These are phyloP conservation scores for Dysdera silvatica DNA, from an alignment of 1,140 invertebrate genomes.

Conservation along the genomic window DNA sequence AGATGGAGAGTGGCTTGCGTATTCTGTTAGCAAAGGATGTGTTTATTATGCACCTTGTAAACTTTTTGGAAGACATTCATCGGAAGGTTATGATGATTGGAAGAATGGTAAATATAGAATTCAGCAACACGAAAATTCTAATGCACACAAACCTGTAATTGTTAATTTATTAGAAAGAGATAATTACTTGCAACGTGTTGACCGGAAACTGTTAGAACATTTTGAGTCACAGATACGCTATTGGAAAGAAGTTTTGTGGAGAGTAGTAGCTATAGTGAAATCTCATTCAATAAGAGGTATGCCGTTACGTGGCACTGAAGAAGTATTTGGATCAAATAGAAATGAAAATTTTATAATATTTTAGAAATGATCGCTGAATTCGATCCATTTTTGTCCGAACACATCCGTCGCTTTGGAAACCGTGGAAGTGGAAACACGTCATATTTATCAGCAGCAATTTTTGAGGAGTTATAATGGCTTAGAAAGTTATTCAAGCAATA, in stretches of 20 bases:
- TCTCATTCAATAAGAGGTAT: not conserved
- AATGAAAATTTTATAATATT: slow-evolving; percentile 2
- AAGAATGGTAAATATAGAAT: too few species aligned
- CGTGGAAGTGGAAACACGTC: not conserved
- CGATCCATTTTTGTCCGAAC: not conserved
- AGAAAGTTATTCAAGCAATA: not conserved
- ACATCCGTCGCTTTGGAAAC: slow-evolving; percentile 8
- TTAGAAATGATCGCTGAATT: not conserved
- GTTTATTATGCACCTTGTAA: too few species aligned
- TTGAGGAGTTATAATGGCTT: slow-evolving; percentile 8
- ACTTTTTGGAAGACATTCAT: too few species aligned
- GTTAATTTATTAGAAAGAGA: too few species aligned
- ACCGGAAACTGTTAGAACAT: too few species aligned
- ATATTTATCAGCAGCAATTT: not conserved
- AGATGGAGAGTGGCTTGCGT: too few species aligned
- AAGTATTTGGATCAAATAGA: not conserved
- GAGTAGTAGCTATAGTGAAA: not conserved
- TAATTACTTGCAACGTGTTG: too few species aligned
- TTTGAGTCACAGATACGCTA: too few species aligned
- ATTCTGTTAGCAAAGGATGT: too few species aligned
- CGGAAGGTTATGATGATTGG: too few species aligned
- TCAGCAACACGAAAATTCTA: too few species aligned
- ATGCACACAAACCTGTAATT: too few species aligned
- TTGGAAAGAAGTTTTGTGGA: not conserved
- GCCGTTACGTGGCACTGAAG: not conserved